phyloP scores from a whole-genome alignment of 2,888 invertebrate species.

The Drosophila demipolita region DNA sequence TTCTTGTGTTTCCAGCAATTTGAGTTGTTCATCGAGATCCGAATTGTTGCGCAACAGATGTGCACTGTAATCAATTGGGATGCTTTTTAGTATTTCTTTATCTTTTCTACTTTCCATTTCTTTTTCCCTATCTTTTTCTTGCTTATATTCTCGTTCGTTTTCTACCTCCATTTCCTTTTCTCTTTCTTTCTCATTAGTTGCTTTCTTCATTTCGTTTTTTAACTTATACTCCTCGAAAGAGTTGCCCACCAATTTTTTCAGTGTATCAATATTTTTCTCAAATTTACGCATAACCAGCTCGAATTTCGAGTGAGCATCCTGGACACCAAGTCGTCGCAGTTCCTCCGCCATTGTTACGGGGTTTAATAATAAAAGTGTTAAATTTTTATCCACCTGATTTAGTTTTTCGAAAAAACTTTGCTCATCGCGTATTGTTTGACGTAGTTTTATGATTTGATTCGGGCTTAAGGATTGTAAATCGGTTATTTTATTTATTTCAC shows the following conservation, averaged over 20 bases:
- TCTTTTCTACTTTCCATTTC: not conserved
- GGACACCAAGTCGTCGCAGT: conserved; percentile 47
- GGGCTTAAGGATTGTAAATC: conserved; percentile 71
- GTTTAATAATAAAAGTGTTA: conserved; percentile 82
- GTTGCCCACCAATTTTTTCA: conserved; percentile 83
- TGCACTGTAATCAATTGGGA: conserved; percentile 62
- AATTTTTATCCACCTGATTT: conserved; percentile 82
- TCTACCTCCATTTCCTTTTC: not conserved
- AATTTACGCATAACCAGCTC: conserved; percentile 81
- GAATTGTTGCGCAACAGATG: conserved; percentile 83
- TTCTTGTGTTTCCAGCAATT: conserved; percentile 82
- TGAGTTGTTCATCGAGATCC: conserved; percentile 83
- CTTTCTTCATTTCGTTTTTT: not conserved
- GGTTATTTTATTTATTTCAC: conserved; percentile 83
- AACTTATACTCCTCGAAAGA: conserved; percentile 70
- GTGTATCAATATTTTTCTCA: conserved; percentile 82
- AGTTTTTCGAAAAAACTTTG: conserved; percentile 82
- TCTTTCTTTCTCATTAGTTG: not conserved
- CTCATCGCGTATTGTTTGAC: conserved; percentile 76
- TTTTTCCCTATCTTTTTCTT: not conserved
- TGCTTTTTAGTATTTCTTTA: not conserved
- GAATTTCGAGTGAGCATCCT: conserved; percentile 53
- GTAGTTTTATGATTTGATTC: conserved; percentile 74
- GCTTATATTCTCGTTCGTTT: not conserved
- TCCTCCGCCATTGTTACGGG: conserved; percentile 79